A percentile compares a stretch with the other conserved stretches of the same genome.
Evolutionary conservation across 1,140 invertebrate species (phyloP).

Genomic region (Leptestheria dahalacensis): DNA sequence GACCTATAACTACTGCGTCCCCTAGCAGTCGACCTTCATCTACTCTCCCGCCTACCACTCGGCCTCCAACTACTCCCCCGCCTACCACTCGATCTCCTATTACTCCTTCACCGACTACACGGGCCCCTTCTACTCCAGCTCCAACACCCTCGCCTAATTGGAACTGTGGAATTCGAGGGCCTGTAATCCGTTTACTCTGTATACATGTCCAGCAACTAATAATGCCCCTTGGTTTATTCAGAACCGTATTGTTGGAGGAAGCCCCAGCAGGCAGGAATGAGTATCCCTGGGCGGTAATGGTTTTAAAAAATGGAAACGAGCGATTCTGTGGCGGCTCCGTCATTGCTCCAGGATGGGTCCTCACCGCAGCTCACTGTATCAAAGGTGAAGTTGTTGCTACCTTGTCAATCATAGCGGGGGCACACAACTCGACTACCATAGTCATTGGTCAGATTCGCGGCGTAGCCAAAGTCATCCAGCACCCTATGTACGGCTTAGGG

Average conservation of each 20-base stretch:
- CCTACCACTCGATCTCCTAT: neutral
- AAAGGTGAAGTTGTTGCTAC: no score
- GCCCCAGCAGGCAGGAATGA: neutral
- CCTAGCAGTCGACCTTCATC: neutral
- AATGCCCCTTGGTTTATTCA: no score
- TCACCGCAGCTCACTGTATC: conserved; percentile 33
- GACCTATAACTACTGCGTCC: no score
- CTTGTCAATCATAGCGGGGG: no score
- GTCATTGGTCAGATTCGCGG: no score
- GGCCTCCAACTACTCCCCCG: neutral
- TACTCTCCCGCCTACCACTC: neutral
- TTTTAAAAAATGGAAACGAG: neutral
- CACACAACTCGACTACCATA: no score
- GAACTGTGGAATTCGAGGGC: neutral
- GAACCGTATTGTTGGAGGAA: neutral
- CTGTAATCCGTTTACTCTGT: neutral
- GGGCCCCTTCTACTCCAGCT: neutral
- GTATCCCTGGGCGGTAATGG: neutral
- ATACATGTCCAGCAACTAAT: neutral
- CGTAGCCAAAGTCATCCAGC: no score
- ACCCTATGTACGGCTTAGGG: no score
- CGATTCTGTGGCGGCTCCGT: conserved; percentile 29
- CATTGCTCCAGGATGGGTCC: conserved; percentile 28
- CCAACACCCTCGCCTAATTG: neutral
- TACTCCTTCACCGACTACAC: neutral